Conservation (phyloP, 2,888 invertebrate genomes). For the Phortica okadai region DNA sequence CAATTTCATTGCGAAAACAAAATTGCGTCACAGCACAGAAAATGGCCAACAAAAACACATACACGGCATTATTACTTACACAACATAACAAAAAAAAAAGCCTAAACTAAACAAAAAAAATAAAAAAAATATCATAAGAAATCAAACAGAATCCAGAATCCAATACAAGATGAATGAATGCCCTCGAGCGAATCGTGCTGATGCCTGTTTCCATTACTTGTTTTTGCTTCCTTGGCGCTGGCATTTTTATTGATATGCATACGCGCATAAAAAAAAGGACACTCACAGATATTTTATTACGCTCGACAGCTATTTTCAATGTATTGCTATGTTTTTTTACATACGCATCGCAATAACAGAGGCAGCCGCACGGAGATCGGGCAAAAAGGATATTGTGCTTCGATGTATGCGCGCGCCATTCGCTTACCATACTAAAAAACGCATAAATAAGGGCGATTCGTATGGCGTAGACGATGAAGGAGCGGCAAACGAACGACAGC, state of each 20-base stretch:
- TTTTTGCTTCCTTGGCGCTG: conserved; percentile 43
- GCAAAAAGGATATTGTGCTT: conserved; percentile 24
- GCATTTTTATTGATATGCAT: conserved; percentile 67
- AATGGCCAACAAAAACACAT: background rate
- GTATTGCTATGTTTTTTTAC: conserved; percentile 68
- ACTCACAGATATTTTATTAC: conserved; percentile 67
- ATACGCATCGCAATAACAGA: conserved; percentile 53
- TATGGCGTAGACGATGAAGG: conserved; percentile 40
- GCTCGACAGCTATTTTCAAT: conserved; percentile 72
- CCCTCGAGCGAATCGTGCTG: conserved; percentile 59
- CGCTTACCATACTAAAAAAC: conserved; percentile 72
- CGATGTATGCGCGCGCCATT: conserved; percentile 8
- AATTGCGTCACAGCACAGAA: conserved; percentile 47
- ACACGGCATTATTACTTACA: conserved; percentile 19
- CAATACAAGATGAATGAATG: conserved; percentile 24
- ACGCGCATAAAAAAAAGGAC: conserved; percentile 45
- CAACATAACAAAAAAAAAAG: conserved; percentile 26
- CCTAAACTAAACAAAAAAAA: background rate
- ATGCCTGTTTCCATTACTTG: conserved; percentile 53
- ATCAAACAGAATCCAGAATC: conserved; percentile 21
- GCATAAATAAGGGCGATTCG: conserved; percentile 65
- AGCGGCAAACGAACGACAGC: background rate
- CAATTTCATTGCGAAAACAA: conserved; percentile 68
- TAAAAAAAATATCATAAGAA: conserved; percentile 22
- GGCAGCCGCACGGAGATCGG: conserved; percentile 18